These are phyloP conservation scores for Dreissena polymorpha DNA, from an alignment of 1,140 invertebrate genomes.

Conservation along the genomic window DNA sequence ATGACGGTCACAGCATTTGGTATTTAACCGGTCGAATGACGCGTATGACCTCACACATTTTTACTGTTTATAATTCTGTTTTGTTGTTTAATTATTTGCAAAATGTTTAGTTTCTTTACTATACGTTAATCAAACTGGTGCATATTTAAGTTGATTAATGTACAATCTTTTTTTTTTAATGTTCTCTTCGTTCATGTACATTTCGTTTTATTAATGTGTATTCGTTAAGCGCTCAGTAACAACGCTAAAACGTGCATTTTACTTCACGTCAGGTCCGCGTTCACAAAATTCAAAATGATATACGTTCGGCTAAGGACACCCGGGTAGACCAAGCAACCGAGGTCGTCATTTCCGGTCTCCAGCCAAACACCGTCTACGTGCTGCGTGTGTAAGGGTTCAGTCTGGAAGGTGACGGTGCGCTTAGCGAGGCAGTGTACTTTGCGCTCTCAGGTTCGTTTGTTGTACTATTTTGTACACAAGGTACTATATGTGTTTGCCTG, in stretches of 20 bases:
- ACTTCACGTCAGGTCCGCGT: background rate
- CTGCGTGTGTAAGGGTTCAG: constrained; percentile 42
- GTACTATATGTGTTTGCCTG: background rate
- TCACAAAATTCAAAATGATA: constrained; percentile 35
- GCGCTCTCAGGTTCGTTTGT: constrained; percentile 84
- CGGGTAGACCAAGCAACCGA: constrained; percentile 7
- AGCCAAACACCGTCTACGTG: constrained; percentile 37
- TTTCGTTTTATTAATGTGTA: background rate
- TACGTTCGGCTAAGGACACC: constrained; percentile 30
- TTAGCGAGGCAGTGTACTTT: constrained; percentile 52
- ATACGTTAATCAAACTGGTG: too few species aligned
- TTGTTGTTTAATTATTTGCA: too few species aligned
- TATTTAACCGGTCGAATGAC: too few species aligned
- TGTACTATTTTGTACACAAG: background rate
- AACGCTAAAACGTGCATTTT: background rate
- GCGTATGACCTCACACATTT: too few species aligned
- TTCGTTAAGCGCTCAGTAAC: background rate
- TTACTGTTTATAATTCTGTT: too few species aligned
- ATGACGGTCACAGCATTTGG: too few species aligned
- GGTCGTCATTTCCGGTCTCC: constrained; percentile 17
- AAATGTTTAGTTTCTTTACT: too few species aligned
- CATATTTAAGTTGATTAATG: too few species aligned
- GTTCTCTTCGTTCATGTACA: background rate
- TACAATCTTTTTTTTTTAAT: too few species aligned
- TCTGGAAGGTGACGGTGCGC: constrained; percentile 47